phyloP scores from a whole-genome alignment of 2,797 vertebrate genomes.

The Melanotaenia boesemani region DNA sequence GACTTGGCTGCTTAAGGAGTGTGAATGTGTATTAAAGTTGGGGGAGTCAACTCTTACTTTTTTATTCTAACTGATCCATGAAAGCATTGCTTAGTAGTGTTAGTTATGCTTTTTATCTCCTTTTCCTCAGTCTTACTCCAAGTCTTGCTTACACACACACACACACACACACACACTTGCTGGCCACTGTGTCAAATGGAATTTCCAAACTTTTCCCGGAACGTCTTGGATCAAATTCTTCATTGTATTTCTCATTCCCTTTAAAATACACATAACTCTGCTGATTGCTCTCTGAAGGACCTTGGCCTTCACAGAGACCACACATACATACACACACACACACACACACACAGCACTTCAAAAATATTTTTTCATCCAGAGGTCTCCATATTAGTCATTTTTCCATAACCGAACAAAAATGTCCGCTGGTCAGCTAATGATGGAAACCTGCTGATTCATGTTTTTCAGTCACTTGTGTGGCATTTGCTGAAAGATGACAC shows the following conservation, averaged over 20 bases:
- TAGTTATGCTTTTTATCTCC: constrained; percentile 58
- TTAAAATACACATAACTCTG: constrained; percentile 60
- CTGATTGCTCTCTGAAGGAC: constrained; percentile 52
- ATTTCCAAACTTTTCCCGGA: constrained; percentile 81
- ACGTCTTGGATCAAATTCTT: constrained; percentile 75
- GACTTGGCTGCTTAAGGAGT: constrained; percentile 2
- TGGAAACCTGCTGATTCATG: constrained; percentile 52
- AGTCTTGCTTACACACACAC: constrained; percentile 13
- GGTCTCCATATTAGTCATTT: constrained; percentile 48
- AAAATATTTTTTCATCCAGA: constrained; percentile 20
- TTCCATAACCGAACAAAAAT: constrained; percentile 41
- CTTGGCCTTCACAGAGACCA: constrained; percentile 16
- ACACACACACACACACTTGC: constrained; percentile 28
- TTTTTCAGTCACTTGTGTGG: constrained; percentile 39
- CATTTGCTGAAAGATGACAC: constrained; percentile 18
- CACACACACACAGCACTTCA: constrained; percentile 16
- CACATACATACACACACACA: constrained; percentile 13
- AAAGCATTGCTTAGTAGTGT: constrained; percentile 51
- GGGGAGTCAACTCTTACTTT: constrained; percentile 11
- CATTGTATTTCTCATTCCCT: constrained; percentile 70
- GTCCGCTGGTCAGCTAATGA: constrained; percentile 38
- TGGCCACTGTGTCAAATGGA: constrained; percentile 74
- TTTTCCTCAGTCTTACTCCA: constrained; percentile 58
- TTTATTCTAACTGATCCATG: constrained; percentile 51
- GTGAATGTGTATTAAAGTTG: constrained; percentile 12